These are phyloP conservation scores for Albula goreensis DNA, from an alignment of 2,113 vertebrate genomes.

Conservation along the genomic window DNA sequence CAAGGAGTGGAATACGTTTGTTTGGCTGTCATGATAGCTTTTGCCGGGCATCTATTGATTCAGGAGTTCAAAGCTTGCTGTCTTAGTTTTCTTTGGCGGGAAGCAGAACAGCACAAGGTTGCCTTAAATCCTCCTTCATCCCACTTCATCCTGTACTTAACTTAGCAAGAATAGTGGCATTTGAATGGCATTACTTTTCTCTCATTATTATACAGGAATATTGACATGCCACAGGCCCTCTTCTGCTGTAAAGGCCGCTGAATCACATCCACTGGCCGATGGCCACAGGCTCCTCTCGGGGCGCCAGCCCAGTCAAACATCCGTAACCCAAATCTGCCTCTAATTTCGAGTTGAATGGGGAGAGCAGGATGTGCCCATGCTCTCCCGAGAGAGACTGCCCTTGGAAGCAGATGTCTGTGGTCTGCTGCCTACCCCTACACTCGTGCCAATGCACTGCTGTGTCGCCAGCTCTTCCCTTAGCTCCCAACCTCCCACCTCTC, in stretches of 20 bases:
- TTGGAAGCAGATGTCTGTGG: slow-evolving; percentile 12
- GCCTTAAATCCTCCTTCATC: too few species aligned
- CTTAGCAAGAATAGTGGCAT: too few species aligned
- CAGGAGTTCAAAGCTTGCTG: too few species aligned
- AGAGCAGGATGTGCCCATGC: slow-evolving; percentile 15
- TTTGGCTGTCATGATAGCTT: too few species aligned
- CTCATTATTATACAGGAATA: too few species aligned
- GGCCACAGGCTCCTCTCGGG: background rate
- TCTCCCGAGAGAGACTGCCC: slow-evolving; percentile 22
- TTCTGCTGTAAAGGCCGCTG: background rate
- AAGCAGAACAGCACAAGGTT: too few species aligned
- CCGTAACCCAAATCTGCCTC: slow-evolving; percentile 10
- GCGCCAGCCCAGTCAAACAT: slow-evolving; percentile 10
- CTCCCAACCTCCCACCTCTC: background rate
- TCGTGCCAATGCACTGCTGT: slow-evolving; percentile 35
- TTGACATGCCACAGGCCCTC: too few species aligned
- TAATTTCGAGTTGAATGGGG: slow-evolving; percentile 17
- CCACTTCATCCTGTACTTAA: too few species aligned
- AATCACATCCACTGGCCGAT: background rate
- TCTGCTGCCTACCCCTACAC: slow-evolving; percentile 18
- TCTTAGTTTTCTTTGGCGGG: too few species aligned
- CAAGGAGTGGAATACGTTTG: too few species aligned
- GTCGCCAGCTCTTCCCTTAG: slow-evolving; percentile 15
- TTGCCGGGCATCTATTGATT: too few species aligned
- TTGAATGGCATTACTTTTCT: too few species aligned